Evolutionary conservation across 1,140 invertebrate genomes (phyloP), one percentile per base, ranked within the genome.

Genomic region (Chlorops oryzae): DNA sequence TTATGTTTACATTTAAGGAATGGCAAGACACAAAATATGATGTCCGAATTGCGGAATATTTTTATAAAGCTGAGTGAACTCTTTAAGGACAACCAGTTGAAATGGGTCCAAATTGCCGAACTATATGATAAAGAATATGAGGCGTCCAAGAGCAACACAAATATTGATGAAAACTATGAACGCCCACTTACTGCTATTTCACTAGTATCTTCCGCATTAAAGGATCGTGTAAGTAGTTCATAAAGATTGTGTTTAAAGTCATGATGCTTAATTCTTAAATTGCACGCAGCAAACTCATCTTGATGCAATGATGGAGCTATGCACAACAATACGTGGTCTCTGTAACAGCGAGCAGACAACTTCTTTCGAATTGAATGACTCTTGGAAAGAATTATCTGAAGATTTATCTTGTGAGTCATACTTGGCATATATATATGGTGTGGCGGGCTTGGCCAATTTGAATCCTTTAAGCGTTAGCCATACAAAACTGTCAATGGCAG

Each of bases 401-500:
- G 39, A 61, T 5, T 53, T 56, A 1, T 61, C 67, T 0, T 54
- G 59, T 3, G 56, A 56, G 25, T 47, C 47, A 0, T 70, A 68
- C 46, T 48, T 70, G 13, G 39, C 65, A 0, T 70, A 64, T 35
- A 61, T 70, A 12, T 70, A 70, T 43, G 45, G 61, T 0, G 42
- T 70, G 13, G 41, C 55, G 2, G 58, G 61, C 35, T 25, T 70
- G 5, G 44, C 21, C 6, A 42, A 47, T 25, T 27, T 55, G 6
- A 28, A 64, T 55, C 7, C 49, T 47, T 12, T 38, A 47, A 37
- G 32, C 39, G 2, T 22, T 6, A n/a, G 50, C 0, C 66, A 66
- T 15, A 51, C 59, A 6, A 59, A 70, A 28, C 24, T 70, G 5
- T 46, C 67, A 4, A 34, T 70, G 0, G 60, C 57, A 21, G 62